Base-by-base conservation (phyloP, 2,797 vertebrate species). In the Choloepus didactylus region DNA sequence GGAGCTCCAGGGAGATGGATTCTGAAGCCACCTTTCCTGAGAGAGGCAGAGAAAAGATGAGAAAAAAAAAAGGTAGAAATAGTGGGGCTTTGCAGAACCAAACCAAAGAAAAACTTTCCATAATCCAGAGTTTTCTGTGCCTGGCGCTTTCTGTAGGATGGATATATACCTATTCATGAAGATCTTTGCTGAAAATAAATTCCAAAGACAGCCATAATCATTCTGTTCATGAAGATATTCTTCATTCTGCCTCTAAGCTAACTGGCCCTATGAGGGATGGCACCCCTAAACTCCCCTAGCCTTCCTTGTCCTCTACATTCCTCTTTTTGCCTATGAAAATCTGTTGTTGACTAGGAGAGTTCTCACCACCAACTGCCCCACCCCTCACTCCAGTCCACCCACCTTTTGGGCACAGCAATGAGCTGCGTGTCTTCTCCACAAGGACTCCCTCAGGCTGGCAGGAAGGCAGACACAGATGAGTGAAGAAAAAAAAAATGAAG, bases 341-440 rank as follows among this genome's bases (percentile, higher is more conserved):
- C 49, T 59, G 18, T 23, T 21, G 3, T 5, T 25, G 19, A 60
- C 51, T 38, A 64, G 4, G 49, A 56, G 38, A 64, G 56, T 46
- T 77, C 82, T 80, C 66, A 38, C 21, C 25, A n/a, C 44, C 51
- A 44, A 38, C 62, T 56, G 6, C 21, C 56, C 64, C 19, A 73
- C 27, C 23, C 10, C 41, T 67, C 27, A 73, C 31, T 21, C 54
- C 41, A 73, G 29, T 82, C 91, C 2, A 86, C 51, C 8, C 93
- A 98, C 98, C 98, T 98, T 95, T 93, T 62, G 97, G 96, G 91
- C 98, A 98, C 79, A 98, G 94, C 92, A 98, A 89, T 35, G 91
- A 93, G 0, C 97, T 98, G 93, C 97, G 96, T 6, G 97, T 97
- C 93, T 98, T 97, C 97, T 98, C 97, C 89, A 97, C 85, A 0